A percentile compares a stretch with the other conserved stretches of the same genome.
Conservation (phyloP, 2,888 invertebrate genomes). For the Germaria angustata region DNA sequence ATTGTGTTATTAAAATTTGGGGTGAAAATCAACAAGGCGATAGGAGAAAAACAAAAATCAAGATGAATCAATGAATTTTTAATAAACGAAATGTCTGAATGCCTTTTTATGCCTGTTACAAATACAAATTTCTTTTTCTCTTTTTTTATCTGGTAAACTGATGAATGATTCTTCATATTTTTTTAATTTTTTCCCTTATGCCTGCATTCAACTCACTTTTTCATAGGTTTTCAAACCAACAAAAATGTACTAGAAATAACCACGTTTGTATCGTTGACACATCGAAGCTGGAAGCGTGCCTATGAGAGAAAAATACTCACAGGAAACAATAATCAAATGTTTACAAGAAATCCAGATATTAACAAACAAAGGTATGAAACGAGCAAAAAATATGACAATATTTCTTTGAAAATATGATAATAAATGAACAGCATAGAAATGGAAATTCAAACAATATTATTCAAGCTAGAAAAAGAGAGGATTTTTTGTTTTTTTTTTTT, state of each 20-base stretch:
- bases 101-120: background rate
- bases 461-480: background rate
- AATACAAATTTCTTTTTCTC: background rate
- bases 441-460: background rate
- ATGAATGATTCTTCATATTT: constrained; percentile 24
- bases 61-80: constrained; percentile 34
- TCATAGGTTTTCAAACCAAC: background rate
- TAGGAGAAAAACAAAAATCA: background rate
- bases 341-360: constrained; percentile 38
- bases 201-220: background rate
- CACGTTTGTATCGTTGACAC: background rate
- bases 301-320: background rate
- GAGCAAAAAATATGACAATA: background rate
- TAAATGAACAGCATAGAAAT: background rate
- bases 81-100: background rate
- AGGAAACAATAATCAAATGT: constrained; percentile 34
- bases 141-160: constrained; percentile 4
- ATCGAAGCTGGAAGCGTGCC: background rate
- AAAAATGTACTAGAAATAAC: background rate
- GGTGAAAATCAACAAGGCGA: constrained; percentile 19
- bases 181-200: background rate
- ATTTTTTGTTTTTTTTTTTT: background rate
- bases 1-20: constrained; percentile 30
- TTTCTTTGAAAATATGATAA: background rate
- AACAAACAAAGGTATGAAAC: constrained; percentile 1